Percentiles rank a stretch among this genome's conserved stretches.
These are phyloP conservation scores for Atrichornis clamosus DNA, from an alignment of 2,113 vertebrate genomes.

Conservation along the genomic window DNA sequence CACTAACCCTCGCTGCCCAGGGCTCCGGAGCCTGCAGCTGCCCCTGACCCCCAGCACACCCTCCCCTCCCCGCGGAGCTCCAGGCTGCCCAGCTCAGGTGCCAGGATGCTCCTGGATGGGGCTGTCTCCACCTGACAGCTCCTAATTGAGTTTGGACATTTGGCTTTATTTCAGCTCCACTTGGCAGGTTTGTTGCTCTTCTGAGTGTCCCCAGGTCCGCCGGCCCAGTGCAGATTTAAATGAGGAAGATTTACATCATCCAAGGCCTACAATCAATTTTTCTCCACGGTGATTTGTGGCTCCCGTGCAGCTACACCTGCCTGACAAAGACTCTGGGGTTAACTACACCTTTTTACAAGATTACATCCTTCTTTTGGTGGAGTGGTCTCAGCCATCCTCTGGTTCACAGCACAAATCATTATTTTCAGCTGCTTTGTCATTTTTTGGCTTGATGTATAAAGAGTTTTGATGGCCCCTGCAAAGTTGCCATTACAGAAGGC, in stretches of 20 bases:
- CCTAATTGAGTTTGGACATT: background rate
- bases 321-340: conserved; percentile 22
- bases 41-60: fast-evolving
- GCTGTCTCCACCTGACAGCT: background rate
- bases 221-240: background rate
- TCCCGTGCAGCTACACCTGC: background rate
- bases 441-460: background rate
- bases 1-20: background rate
- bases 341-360: background rate
- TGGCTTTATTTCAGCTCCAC: background rate
- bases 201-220: background rate
- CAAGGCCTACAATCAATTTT: background rate
- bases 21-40: background rate
- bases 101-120: background rate
- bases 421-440: conserved; percentile 13
- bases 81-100: background rate
- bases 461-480: background rate
- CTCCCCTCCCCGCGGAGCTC: background rate
- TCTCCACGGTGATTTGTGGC: background rate
- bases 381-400: background rate
- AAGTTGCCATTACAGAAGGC: background rate
- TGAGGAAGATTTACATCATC: background rate
- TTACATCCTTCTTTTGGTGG: background rate
- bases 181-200: background rate
- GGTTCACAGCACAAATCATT: conserved; percentile 21